Conservation (phyloP, 2,888 invertebrate species). For the Spodoptera littoralis region DNA sequence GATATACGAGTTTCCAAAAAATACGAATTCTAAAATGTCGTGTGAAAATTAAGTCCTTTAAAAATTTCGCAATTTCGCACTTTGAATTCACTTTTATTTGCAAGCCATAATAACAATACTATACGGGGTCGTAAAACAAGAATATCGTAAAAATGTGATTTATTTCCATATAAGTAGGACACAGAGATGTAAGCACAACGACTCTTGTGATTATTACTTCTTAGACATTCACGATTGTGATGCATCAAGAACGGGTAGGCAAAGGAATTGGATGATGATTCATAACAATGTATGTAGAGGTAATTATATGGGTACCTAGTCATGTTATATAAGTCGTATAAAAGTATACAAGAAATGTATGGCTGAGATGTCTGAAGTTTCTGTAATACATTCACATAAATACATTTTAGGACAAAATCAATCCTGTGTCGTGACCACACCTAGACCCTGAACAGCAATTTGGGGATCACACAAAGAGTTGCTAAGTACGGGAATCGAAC, state of each 20-base stretch:
- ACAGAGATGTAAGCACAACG: slow-evolving; percentile 53
- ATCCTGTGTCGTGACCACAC: too few relatives aligned
- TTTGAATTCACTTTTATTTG: slow-evolving; percentile 16
- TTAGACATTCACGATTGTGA: slow-evolving; percentile 66
- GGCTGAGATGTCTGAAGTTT: too few relatives aligned
- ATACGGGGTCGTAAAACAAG: slow-evolving; percentile 34
- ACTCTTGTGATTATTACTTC: slow-evolving; percentile 63
- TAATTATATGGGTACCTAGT: background rate
- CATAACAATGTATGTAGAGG: too few relatives aligned
- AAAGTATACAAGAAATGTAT: too few relatives aligned
- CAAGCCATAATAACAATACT: slow-evolving; percentile 21
- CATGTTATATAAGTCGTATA: background rate
- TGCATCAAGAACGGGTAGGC: slow-evolving; percentile 1
- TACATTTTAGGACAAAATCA: too few relatives aligned
- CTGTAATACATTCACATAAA: too few relatives aligned
- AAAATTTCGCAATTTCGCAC: slow-evolving; percentile 18
- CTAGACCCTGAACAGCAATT: too few relatives aligned
- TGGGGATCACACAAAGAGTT: too few relatives aligned
- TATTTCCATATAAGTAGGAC: slow-evolving; percentile 36
- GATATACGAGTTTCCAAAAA: too few relatives aligned
- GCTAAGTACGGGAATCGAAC: too few relatives aligned
- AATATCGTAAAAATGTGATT: slow-evolving; percentile 37
- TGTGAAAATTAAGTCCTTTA: too few relatives aligned
- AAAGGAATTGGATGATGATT: background rate
- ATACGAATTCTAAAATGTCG: too few relatives aligned